Percentiles rank a stretch among this genome's conserved stretches.
Evolutionary conservation across 2,888 invertebrate species (phyloP).

Genomic region (Sialis lutaria): DNA sequence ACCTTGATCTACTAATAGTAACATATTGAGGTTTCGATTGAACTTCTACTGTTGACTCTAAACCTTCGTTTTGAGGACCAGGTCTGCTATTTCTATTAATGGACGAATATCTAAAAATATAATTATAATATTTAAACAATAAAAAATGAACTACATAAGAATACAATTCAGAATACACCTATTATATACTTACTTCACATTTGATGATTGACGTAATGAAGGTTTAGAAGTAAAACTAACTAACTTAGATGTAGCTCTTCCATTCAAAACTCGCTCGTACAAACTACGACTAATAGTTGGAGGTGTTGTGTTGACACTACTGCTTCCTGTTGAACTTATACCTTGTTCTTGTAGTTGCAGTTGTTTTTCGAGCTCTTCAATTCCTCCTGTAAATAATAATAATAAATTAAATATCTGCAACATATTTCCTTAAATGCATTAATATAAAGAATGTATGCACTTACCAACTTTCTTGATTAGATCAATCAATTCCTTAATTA

Average conservation of each 20-base stretch:
- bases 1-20: conserved; percentile 21
- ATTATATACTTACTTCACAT: no score
- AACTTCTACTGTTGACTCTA: conserved; percentile 23
- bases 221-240: no score
- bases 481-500: conserved; percentile 68
- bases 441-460: conserved; percentile 11
- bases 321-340: conserved; percentile 25
- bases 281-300: conserved; percentile 55
- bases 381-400: conserved; percentile 40
- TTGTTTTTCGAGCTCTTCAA: conserved; percentile 73
- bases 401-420: not conserved
- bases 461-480: conserved; percentile 70
- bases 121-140: no score
- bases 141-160: no score
- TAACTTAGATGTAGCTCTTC: conserved; percentile 11
- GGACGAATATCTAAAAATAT: not conserved
- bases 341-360: conserved; percentile 36
- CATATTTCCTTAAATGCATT: not conserved
- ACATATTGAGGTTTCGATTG: conserved; percentile 27
- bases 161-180: no score
- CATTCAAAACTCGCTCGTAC: conserved; percentile 53
- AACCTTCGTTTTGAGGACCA: conserved; percentile 37
- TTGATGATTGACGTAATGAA: no score
- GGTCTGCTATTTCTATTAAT: conserved; percentile 39
- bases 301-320: conserved; percentile 34